Evolutionary conservation across 2,797 vertebrate genomes (phyloP).

Genomic region (Xiphorhynchus erythropygius): DNA sequence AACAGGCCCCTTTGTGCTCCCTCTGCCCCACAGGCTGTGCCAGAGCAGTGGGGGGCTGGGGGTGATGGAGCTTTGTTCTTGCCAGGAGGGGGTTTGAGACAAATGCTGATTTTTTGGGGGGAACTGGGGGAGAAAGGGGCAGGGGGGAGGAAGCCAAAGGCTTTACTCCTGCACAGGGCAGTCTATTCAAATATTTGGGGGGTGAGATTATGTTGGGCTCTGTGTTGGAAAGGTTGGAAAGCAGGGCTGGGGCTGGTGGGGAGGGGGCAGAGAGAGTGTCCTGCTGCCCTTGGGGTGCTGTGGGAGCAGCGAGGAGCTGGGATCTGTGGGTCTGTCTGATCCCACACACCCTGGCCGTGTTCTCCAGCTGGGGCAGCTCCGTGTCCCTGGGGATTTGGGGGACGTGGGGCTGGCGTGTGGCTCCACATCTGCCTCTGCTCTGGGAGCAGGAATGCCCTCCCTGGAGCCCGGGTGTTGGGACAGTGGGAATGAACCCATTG

Average conservation of each 20-base stretch:
- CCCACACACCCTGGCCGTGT: not conserved
- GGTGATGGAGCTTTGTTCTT: not conserved
- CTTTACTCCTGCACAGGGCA: accelerated
- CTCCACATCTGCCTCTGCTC: not conserved
- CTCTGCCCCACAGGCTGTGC: not conserved
- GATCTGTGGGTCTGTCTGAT: accelerated
- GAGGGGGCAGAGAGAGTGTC: not conserved
- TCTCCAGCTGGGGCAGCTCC: not conserved
- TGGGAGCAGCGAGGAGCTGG: not conserved
- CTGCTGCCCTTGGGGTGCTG: not conserved
- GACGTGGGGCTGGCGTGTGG: not conserved
- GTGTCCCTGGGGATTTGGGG: not conserved
- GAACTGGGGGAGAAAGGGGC: not conserved
- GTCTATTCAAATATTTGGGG: not conserved
- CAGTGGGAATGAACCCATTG: not conserved
- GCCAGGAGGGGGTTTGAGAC: not conserved
- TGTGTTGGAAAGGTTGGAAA: not conserved
- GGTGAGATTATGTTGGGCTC: not conserved
- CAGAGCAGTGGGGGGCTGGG: accelerated
- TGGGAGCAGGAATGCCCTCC: not conserved
- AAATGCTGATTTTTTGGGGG: accelerated
- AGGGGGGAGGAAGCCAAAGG: too few species aligned
- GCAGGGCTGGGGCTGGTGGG: not conserved
- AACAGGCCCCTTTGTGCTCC: not conserved
- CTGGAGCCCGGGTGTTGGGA: not conserved